These are phyloP conservation scores for Drosophila lowei DNA, from an alignment of 1,140 invertebrate species.

Conservation along the genomic window DNA sequence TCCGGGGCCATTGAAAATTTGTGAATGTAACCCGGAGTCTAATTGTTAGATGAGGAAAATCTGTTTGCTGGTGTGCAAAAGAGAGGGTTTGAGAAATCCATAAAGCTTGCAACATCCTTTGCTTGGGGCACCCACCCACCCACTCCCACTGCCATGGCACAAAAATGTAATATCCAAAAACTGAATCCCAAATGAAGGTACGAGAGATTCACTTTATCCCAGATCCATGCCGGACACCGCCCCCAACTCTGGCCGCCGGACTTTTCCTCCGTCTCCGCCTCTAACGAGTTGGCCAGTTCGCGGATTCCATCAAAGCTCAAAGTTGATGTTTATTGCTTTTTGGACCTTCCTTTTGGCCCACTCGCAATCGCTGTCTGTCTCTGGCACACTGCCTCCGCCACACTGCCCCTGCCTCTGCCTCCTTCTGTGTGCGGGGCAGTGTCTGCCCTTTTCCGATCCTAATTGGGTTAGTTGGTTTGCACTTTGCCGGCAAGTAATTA, in stretches of 20 bases:
- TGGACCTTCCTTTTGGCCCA: slow-evolving; percentile 8
- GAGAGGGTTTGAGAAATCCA: slow-evolving; percentile 10
- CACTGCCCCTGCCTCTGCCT: slow-evolving; percentile 6
- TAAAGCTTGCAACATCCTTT: slow-evolving; percentile 11
- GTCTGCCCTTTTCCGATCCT: slow-evolving; percentile 49
- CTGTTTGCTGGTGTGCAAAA: not conserved
- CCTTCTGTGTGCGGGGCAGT: slow-evolving; percentile 16
- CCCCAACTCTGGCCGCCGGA: slow-evolving; percentile 10
- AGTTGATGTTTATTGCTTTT: slow-evolving; percentile 50
- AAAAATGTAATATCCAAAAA: slow-evolving; percentile 50
- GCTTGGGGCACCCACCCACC: too few species aligned
- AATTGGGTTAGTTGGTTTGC: slow-evolving; percentile 72
- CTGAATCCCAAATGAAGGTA: slow-evolving; percentile 62
- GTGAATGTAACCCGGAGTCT: slow-evolving; percentile 50
- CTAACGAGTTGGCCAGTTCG: slow-evolving; percentile 34
- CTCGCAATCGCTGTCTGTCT: not conserved
- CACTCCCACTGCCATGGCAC: not conserved
- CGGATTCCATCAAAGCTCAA: slow-evolving; percentile 51
- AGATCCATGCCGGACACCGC: slow-evolving; percentile 15
- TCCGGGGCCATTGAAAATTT: slow-evolving; percentile 46
- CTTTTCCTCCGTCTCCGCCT: slow-evolving; percentile 5
- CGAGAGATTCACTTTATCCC: slow-evolving; percentile 5
- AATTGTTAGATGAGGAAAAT: slow-evolving; percentile 28
- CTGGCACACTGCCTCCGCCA: not conserved
- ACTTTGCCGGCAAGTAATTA: slow-evolving; percentile 59